phyloP scores from a whole-genome alignment of 2,113 vertebrate genomes.

The Dasyornis broadbenti region DNA sequence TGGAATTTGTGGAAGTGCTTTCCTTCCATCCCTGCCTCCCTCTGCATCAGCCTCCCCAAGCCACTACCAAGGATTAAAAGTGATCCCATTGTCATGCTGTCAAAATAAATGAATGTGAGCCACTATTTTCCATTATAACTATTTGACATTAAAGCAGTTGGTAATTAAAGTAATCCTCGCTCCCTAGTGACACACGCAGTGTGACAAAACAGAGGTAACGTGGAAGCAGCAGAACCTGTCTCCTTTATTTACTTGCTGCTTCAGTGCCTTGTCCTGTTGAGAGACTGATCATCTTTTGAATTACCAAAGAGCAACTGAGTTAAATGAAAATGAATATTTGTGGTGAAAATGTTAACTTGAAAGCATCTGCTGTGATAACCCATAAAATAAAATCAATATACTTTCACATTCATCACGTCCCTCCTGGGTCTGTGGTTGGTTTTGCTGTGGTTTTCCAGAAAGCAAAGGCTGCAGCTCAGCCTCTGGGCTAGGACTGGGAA shows the following conservation, averaged over 20 bases:
- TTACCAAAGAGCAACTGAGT: background rate
- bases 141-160: conserved; percentile 46
- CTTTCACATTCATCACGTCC: background rate
- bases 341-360: background rate
- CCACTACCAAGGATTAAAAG: background rate
- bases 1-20: background rate
- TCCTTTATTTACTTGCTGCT: background rate
- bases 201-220: background rate
- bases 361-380: background rate
- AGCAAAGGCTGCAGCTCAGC: background rate
- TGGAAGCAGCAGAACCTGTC: background rate
- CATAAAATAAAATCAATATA: conserved; percentile 8
- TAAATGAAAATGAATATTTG: conserved; percentile 36
- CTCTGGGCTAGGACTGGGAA: accelerated
- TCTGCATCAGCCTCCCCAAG: background rate
- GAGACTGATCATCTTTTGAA: conserved; percentile 6
- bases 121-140: conserved; percentile 32
- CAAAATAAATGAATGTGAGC: conserved; percentile 55
- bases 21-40: background rate
- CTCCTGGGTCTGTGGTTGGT: background rate
- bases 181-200: conserved; percentile 23
- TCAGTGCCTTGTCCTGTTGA: background rate
- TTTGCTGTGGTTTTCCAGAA: background rate
- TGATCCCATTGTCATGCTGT: conserved; percentile 48
- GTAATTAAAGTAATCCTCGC: conserved; percentile 61